Base-by-base conservation (phyloP, 2,113 vertebrate species). In the Saimiri boliviensis region DNA sequence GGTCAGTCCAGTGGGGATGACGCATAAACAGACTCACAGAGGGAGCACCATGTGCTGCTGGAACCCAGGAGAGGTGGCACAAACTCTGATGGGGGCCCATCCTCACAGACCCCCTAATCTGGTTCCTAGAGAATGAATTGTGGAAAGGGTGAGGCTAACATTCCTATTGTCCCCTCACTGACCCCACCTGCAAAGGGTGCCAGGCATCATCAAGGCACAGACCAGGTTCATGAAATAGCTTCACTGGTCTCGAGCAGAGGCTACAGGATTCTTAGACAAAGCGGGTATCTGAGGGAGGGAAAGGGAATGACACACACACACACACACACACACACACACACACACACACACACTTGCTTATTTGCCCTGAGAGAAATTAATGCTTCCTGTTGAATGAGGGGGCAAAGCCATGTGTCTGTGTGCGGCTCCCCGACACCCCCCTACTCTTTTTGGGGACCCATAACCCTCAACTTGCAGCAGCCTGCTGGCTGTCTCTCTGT, bases 11-110 rank as follows among this genome's bases (percentile, higher is more conserved):
- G 30, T 8, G 37, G n/a, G 35, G 58, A 23, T 58, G 73, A 32
- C 6, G 60, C 1, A 32, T 37, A 27, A 52, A 40, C 35, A 52
- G 13, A 23, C 30, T 37, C 63, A 37, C 30, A 27, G 20, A 17
- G 9, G 17, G 12, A 0, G 1, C 7, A 5, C 63, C 47, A 2
- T 0, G 0, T 37, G 20, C 66, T 58, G 27, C 27, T 30, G 76
- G 74, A 47, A 52, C 63, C 21, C 35, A 42, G 60, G 40, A 40
- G 81, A 23, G 42, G 58, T 60, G 47, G 17, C 32, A 37, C 32
- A 5, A 27, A 25, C 27, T 42, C 68, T 2, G 2, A 4, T 35
- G 63, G 5, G 40, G 35, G 13, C 37, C n/a, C 5, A 1, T 30
- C 45, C 49, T 63, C 58, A 32, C 42, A 40, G 56, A 19, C 70